Percentiles rank a stretch among this genome's conserved stretches.
phyloP scores from a whole-genome alignment of 2,797 vertebrate species.

The Leptoclinus maculatus region DNA sequence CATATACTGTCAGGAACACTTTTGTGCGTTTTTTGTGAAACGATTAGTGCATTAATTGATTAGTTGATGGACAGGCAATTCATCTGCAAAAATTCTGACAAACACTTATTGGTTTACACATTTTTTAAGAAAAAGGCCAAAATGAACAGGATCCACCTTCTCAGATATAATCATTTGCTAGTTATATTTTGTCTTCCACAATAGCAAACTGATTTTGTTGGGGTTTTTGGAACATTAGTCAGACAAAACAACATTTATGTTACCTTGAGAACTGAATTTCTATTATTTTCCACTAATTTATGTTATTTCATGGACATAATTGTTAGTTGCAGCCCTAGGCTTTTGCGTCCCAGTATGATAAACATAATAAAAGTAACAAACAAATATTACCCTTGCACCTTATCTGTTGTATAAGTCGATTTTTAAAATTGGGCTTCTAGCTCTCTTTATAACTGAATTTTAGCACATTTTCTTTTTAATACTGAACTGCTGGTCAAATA shows the following conservation, averaged over 20 bases:
- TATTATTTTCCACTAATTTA: not conserved
- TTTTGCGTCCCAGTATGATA: not conserved
- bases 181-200: not conserved
- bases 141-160: not conserved
- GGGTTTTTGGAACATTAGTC: not conserved
- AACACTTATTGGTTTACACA: not conserved
- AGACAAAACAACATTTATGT: not conserved
- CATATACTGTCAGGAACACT: constrained; percentile 1
- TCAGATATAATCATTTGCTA: not conserved
- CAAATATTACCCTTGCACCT: not conserved
- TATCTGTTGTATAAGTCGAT: not conserved
- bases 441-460: not conserved
- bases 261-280: not conserved
- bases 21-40: not conserved
- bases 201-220: not conserved
- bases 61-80: not conserved
- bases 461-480: not conserved
- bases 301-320: not conserved
- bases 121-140: not conserved
- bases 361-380: not conserved
- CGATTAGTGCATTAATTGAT: not conserved
- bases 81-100: not conserved
- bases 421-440: not conserved
- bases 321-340: not conserved
- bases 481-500: not conserved